These are phyloP conservation scores for Takifugu rubripes DNA, from an alignment of 2,797 vertebrate species.

Conservation along the genomic window DNA sequence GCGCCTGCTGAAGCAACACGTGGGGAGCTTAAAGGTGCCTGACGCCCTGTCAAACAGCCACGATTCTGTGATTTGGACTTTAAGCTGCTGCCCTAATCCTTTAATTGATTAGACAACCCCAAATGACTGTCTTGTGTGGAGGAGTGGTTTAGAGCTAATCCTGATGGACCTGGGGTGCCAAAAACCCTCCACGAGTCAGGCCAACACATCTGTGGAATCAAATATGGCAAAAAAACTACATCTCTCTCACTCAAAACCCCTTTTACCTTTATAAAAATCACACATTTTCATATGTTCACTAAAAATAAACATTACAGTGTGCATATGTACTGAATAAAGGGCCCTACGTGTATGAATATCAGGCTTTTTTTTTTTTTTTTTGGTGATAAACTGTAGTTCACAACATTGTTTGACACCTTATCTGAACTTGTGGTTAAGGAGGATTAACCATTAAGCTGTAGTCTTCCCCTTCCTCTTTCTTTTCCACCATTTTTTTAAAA, in stretches of 20 bases:
- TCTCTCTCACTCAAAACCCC: neutral
- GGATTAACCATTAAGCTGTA: conserved; percentile 58
- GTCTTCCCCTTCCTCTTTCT: conserved; percentile 1
- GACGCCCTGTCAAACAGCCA: conserved; percentile 18
- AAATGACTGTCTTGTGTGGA: conserved; percentile 59
- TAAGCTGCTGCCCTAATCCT: conserved; percentile 55
- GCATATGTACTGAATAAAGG: too few relatives aligned
- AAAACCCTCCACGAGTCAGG: neutral
- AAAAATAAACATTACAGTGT: neutral
- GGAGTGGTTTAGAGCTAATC: conserved; percentile 32
- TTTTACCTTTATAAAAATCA: neutral
- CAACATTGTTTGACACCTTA: conserved; percentile 2
- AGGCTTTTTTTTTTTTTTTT: conserved; percentile 1
- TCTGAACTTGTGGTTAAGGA: conserved; percentile 16
- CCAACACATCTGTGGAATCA: neutral
- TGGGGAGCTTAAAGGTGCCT: conserved; percentile 31
- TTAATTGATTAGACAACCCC: conserved; percentile 64
- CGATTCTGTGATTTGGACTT: conserved; percentile 32
- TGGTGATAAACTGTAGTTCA: neutral
- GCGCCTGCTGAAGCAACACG: conserved; percentile 21
- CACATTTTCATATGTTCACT: neutral
- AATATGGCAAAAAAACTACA: neutral
- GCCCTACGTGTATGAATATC: neutral
- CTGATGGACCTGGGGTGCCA: conserved; percentile 2
- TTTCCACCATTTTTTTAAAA: too few relatives aligned